Evolutionary conservation across 2,888 invertebrate species (phyloP).

Genomic region (Stenurella melanura): DNA sequence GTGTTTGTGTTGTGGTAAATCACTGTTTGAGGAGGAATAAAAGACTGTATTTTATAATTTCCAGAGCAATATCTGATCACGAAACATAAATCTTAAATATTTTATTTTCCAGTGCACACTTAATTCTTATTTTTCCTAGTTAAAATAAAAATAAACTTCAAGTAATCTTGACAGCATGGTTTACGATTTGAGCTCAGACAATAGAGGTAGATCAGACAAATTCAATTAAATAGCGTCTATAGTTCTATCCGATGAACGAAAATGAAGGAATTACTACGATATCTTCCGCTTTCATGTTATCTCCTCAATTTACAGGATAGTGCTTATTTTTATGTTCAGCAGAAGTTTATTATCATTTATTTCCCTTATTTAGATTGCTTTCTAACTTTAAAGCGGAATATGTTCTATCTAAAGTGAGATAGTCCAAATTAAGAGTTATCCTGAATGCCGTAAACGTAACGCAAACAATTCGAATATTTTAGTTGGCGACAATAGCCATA

Average conservation of each 20-base stretch:
- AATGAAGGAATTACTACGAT: not conserved
- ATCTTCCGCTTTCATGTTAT: slow-evolving; percentile 7
- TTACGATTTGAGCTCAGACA: slow-evolving; percentile 3
- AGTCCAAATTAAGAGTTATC: not conserved
- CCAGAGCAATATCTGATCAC: no score
- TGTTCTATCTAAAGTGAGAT: not conserved
- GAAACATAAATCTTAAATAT: no score
- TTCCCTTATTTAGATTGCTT: not conserved
- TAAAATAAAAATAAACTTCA: not conserved
- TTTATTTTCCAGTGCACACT: not conserved
- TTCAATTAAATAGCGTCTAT: not conserved
- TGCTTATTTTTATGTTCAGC: not conserved
- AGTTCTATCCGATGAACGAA: not conserved
- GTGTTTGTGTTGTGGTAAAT: no score
- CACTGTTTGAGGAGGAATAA: no score
- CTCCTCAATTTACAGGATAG: not conserved
- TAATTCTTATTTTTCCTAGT: not conserved
- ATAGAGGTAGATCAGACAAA: not conserved
- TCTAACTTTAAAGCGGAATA: slow-evolving; percentile 2
- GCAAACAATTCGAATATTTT: no score
- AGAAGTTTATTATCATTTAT: not conserved
- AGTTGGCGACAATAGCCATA: no score
- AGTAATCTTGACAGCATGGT: not conserved
- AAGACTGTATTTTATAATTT: no score
- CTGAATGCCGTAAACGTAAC: no score